phyloP scores from a whole-genome alignment of 2,888 invertebrate species.

The Caenorhabditis imperialis region DNA sequence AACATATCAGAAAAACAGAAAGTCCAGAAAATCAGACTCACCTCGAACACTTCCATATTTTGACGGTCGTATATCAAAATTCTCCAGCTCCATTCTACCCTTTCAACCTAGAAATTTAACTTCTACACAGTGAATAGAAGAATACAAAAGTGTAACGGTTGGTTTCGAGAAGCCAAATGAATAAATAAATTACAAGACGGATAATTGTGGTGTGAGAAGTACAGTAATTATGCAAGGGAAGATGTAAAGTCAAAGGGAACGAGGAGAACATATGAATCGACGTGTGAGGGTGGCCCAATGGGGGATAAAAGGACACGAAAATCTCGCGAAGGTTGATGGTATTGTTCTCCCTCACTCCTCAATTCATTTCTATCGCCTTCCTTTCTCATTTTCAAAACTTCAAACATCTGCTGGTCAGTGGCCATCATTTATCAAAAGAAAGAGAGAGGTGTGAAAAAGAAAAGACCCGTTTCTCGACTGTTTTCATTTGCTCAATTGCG shows the following conservation, averaged over 20 bases:
- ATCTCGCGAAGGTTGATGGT: conserved; percentile 39
- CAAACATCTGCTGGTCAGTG: no score
- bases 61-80: conserved; percentile 52
- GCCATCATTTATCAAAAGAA: conserved; percentile 15
- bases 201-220: neutral
- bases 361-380: conserved; percentile 21
- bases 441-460: conserved; percentile 12
- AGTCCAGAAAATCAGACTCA: conserved; percentile 21
- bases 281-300: conserved; percentile 18
- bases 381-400: conserved; percentile 25
- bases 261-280: neutral
- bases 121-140: no score
- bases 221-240: neutral
- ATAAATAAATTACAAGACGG: neutral
- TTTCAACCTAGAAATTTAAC: no score
- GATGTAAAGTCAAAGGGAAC: neutral
- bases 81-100: conserved; percentile 25
- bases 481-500: conserved; percentile 44
- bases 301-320: conserved; percentile 14
- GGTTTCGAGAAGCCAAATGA: no score
- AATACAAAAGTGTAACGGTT: neutral
- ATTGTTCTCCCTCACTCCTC: conserved; percentile 31
- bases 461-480: conserved; percentile 15
- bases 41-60: conserved; percentile 62
- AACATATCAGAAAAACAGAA: no score